Evolutionary conservation across 1,140 invertebrate genomes (phyloP).

Genomic region (Camponotus vicinus): DNA sequence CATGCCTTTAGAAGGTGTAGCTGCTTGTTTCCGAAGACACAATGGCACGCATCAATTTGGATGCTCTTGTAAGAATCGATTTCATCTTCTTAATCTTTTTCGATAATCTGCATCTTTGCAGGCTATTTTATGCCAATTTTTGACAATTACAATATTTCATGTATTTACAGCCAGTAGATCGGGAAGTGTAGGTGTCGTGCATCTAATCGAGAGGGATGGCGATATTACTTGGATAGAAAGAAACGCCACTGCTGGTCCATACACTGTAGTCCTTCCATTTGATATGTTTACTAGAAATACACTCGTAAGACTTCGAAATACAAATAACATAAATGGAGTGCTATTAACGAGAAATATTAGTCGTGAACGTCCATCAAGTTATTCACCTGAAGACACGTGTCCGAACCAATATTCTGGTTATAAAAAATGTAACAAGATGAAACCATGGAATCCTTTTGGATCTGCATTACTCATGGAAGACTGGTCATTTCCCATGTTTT

Average conservation of each 20-base stretch:
- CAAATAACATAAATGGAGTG: slow-evolving; percentile 88
- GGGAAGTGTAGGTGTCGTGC: slow-evolving; percentile 95
- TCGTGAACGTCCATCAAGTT: slow-evolving; percentile 78
- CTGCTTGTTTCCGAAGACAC: slow-evolving; percentile 94
- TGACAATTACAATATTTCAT: not conserved
- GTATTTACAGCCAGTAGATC: slow-evolving; percentile 87
- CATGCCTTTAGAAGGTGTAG: slow-evolving; percentile 89
- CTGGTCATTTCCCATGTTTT: slow-evolving; percentile 95
- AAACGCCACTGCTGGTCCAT: slow-evolving; percentile 90
- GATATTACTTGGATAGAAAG: slow-evolving; percentile 92
- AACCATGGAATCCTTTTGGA: slow-evolving; percentile 93
- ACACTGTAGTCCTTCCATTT: slow-evolving; percentile 90
- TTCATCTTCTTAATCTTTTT: not conserved
- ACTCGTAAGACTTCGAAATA: slow-evolving; percentile 85
- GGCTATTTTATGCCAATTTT: not conserved
- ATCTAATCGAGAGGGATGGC: slow-evolving; percentile 88
- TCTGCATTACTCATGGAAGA: slow-evolving; percentile 91
- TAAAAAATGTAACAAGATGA: slow-evolving; percentile 82
- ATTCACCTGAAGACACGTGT: slow-evolving; percentile 93
- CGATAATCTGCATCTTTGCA: not conserved
- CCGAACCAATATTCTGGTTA: slow-evolving; percentile 92
- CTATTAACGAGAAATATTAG: slow-evolving; percentile 85
- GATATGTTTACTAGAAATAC: slow-evolving; percentile 87
- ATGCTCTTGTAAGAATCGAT: slow-evolving; percentile 92
- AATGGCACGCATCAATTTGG: slow-evolving; percentile 98